phyloP scores from a whole-genome alignment of 2,888 invertebrate species.

The Stramonita haemastoma region DNA sequence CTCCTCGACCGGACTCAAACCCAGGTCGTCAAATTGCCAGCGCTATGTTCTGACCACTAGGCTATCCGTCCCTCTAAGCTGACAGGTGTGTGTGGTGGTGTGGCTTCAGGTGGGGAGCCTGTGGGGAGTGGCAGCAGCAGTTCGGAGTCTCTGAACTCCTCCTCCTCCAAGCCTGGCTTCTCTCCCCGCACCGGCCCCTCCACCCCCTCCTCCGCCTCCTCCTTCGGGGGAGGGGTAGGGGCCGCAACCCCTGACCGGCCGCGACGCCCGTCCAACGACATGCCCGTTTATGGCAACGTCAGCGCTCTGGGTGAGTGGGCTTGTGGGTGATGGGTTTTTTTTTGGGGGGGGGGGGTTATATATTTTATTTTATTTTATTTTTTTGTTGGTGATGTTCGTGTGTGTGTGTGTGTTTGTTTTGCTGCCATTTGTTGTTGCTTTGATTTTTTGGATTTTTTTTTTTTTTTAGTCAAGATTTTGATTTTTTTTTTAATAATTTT shows the following conservation, averaged over 20 bases:
- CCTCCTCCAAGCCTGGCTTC: constrained; percentile 48
- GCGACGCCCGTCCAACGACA: constrained; percentile 36
- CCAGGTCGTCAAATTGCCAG: too few species aligned
- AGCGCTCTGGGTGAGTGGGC: constrained; percentile 59
- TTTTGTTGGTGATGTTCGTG: neutral
- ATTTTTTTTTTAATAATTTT: too few species aligned
- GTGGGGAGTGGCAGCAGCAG: constrained; percentile 83
- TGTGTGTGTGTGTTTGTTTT: constrained; percentile 20
- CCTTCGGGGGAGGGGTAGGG: constrained; percentile 29
- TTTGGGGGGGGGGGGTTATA: neutral
- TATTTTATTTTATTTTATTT: neutral
- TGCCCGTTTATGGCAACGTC: constrained; percentile 59
- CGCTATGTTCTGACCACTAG: too few species aligned
- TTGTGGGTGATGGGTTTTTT: neutral
- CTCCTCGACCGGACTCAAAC: too few species aligned
- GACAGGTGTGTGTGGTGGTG: too few species aligned
- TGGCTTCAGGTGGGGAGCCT: constrained; percentile 59
- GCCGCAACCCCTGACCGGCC: neutral
- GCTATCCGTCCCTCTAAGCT: too few species aligned
- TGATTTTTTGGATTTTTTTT: neutral
- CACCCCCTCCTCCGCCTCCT: constrained; percentile 40
- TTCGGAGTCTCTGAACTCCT: constrained; percentile 88
- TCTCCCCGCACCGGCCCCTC: constrained; percentile 37
- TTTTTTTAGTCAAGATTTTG: neutral
- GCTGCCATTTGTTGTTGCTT: neutral